Base-by-base conservation (phyloP, 2,888 invertebrate species). In the Oligia strigilis region DNA sequence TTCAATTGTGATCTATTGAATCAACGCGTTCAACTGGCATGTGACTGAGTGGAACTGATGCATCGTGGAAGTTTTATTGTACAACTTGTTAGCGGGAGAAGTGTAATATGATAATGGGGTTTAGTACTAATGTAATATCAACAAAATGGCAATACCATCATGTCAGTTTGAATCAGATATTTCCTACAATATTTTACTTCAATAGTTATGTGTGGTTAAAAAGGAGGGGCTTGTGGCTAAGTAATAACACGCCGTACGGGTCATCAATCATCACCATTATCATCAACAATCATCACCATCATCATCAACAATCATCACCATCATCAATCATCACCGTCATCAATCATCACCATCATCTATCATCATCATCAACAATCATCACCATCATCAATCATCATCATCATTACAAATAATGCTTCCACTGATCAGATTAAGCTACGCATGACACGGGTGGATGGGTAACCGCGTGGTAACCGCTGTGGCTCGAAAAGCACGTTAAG, bases 1-100 rank as follows among this genome's bases (percentile, higher is more conserved):
- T 85, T 85, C 85, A 85, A 85, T 85, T 85, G 85, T 67, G 43
- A 52, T 69, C 36, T 29, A 87, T 87, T 80, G 66, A 74, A 78
- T 72, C 69, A 66, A 65, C 78, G 49, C 75, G 36, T 77, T 75
- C 23, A 14, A 74, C 43, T 72, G 67, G 66, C 65, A 43, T 87
- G 73, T 72, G 75, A 72, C n/a, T 70, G 36, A 66, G 73, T 52
- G 55, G 78, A 58, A 46, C 40, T 69, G 72, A 75, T 85, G 80
- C 85, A 83, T 71, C 64, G 75, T 78, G 84, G 55, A 69, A 2
- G 14, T 49, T 58, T 49, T 49, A 40, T 82, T 79, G 72, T 40
- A 64, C 79, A 84, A 72, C 62, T 67, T 70, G 52, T 52, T 11
- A 23, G 36, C 4, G 11, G 13, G 1, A 65, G 14, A 23, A 36